phyloP scores from a whole-genome alignment of 2,113 vertebrate species.

The Ceyx melanurus region DNA sequence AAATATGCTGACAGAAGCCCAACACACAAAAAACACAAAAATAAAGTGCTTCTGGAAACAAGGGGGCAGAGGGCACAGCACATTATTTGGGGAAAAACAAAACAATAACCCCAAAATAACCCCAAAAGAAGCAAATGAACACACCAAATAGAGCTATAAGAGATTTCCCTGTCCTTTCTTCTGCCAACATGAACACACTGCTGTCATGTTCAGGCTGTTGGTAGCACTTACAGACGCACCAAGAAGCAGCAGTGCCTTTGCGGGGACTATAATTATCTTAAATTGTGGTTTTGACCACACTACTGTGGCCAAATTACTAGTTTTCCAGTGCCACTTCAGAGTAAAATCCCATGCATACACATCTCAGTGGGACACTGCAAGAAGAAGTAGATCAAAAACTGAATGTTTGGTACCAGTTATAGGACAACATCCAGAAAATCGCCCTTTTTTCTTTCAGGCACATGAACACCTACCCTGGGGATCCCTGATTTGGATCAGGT shows the following conservation, averaged over 20 bases:
- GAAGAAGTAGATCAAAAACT: not conserved
- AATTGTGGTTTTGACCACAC: rapidly evolving
- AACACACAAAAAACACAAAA: not conserved
- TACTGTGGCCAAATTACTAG: not conserved
- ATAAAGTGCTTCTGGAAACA: not conserved
- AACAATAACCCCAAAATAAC: too few relatives aligned
- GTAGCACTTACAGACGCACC: not conserved
- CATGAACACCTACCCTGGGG: not conserved
- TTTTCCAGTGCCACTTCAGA: not conserved
- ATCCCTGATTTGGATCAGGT: not conserved
- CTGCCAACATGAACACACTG: not conserved
- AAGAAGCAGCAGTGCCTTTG: not conserved
- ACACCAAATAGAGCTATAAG: not conserved
- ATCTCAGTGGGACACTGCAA: not conserved
- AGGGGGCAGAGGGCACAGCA: not conserved
- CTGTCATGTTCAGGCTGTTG: not conserved
- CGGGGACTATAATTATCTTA: not conserved
- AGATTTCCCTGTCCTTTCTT: not conserved
- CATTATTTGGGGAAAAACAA: not conserved
- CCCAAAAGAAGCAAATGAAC: not conserved
- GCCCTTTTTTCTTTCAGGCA: not conserved
- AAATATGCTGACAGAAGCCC: not conserved
- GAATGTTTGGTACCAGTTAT: not conserved
- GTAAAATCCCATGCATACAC: not conserved
- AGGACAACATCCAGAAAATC: not conserved